Percentiles rank a stretch among this genome's conserved stretches.
phyloP scores from a whole-genome alignment of 2,888 invertebrate genomes.

The Hofmannophila pseudospretella region DNA sequence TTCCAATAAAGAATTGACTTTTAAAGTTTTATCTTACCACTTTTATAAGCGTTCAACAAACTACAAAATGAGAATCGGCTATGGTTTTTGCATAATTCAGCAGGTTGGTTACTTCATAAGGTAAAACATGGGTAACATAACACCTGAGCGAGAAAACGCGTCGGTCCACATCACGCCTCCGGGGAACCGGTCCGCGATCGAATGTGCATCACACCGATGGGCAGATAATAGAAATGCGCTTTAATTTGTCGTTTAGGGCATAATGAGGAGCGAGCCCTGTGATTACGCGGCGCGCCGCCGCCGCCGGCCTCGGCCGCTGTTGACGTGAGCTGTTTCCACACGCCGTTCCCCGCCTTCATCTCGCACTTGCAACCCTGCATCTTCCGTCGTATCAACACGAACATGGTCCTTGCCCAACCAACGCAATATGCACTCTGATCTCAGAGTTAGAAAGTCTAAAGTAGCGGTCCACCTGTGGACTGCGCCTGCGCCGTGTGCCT shows the following conservation, averaged over 20 bases:
- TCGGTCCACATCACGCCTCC: constrained; percentile 31
- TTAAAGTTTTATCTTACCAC: too few species aligned
- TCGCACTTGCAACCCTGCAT: constrained; percentile 32
- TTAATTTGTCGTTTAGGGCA: constrained; percentile 78
- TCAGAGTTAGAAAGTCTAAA: constrained; percentile 22
- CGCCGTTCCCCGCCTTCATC: constrained; percentile 33
- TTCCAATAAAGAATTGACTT: too few species aligned
- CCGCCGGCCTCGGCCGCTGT: constrained; percentile 71
- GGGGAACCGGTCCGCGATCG: constrained; percentile 48
- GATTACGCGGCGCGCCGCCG: constrained; percentile 75
- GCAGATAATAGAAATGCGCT: constrained; percentile 76
- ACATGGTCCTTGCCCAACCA: constrained; percentile 11
- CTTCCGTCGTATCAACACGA: constrained; percentile 44
- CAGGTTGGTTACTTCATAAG: constrained; percentile 28
- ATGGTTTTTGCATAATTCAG: constrained; percentile 49
- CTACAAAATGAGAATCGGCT: constrained; percentile 13
- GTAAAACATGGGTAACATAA: constrained; percentile 33
- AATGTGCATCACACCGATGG: constrained; percentile 59
- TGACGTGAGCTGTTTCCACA: constrained; percentile 71
- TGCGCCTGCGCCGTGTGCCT: constrained; percentile 34
- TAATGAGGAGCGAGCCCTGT: constrained; percentile 76
- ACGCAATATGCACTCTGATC: constrained; percentile 4
- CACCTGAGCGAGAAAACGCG: constrained; percentile 34
- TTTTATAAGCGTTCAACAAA: constrained; percentile 5
- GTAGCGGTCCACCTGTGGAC: constrained; percentile 51